Conservation (phyloP, 64 coral and sea anemone species). For the Orbicella faveolata region DNA sequence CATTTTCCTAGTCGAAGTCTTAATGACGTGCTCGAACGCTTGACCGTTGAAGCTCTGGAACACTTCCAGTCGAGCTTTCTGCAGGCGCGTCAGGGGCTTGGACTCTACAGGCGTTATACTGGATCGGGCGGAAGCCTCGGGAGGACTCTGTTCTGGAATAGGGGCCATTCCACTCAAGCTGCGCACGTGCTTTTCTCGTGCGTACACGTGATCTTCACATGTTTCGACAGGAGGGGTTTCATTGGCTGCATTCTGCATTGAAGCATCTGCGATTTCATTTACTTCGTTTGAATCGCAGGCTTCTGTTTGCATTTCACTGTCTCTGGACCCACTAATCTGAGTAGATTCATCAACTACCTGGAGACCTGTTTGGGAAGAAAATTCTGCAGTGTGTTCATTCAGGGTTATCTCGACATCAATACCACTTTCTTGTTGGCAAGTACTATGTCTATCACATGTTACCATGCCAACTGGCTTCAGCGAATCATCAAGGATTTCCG, state of each 20-base stretch:
- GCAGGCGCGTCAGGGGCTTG: conserved; percentile 54
- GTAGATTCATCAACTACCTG: background rate
- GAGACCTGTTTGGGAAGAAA: background rate
- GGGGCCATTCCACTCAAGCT: background rate
- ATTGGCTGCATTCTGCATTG: background rate
- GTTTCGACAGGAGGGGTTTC: background rate
- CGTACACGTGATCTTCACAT: background rate
- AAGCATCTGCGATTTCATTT: background rate
- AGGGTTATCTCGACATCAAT: background rate
- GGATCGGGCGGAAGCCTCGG: background rate
- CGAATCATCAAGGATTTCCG: background rate
- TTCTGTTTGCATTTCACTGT: background rate
- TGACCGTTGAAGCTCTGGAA: conserved; percentile 72
- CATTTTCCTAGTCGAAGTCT: conserved; percentile 68
- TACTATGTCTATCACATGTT: background rate
- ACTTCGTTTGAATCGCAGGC: background rate
- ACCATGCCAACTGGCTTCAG: background rate
- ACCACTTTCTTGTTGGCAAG: background rate
- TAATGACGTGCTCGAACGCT: conserved; percentile 64
- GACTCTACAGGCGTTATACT: background rate
- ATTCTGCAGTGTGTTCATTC: background rate
- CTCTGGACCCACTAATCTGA: background rate
- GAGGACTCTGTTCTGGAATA: background rate
- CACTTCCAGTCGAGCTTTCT: conserved; percentile 82
- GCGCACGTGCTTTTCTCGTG: background rate